These are phyloP conservation scores for Chrosomus eos DNA, from an alignment of 2,797 vertebrate species.

Conservation along the genomic window DNA sequence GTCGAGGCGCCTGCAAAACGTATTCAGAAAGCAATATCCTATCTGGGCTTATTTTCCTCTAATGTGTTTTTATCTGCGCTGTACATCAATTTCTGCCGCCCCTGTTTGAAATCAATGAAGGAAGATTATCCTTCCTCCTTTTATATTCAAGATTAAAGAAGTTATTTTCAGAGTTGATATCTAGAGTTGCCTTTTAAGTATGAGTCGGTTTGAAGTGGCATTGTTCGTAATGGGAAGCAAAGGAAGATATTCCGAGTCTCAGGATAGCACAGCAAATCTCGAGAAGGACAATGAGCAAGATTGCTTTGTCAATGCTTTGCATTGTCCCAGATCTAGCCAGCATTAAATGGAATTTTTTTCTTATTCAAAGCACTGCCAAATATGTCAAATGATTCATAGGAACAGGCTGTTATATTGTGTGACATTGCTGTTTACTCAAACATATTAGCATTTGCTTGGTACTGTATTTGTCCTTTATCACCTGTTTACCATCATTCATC, in stretches of 20 bases:
- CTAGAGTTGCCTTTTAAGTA: constrained; percentile 53
- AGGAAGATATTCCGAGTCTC: constrained; percentile 15
- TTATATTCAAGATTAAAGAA: constrained; percentile 64
- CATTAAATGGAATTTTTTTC: constrained; percentile 14
- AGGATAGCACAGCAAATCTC: not conserved
- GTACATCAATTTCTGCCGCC: constrained; percentile 46
- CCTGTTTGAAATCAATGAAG: constrained; percentile 50
- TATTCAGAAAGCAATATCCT: constrained; percentile 44
- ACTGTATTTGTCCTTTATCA: not conserved
- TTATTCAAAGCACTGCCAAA: not conserved
- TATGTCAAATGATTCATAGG: not conserved
- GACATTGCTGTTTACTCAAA: constrained; percentile 4
- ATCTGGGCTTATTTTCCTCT: constrained; percentile 33
- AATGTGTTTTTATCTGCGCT: constrained; percentile 55
- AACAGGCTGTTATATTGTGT: not conserved
- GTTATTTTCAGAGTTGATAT: constrained; percentile 56
- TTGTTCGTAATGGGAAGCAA: constrained; percentile 51
- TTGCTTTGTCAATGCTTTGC: constrained; percentile 8
- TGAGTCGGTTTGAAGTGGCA: constrained; percentile 53
- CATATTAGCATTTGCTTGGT: constrained; percentile 1
- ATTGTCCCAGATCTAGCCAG: constrained; percentile 9
- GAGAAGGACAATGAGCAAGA: not conserved
- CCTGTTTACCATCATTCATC: not conserved
- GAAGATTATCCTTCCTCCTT: constrained; percentile 52
- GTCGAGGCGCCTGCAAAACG: not conserved